Conservation (phyloP, 2,797 vertebrate species). For the Lacerta bilineata region DNA sequence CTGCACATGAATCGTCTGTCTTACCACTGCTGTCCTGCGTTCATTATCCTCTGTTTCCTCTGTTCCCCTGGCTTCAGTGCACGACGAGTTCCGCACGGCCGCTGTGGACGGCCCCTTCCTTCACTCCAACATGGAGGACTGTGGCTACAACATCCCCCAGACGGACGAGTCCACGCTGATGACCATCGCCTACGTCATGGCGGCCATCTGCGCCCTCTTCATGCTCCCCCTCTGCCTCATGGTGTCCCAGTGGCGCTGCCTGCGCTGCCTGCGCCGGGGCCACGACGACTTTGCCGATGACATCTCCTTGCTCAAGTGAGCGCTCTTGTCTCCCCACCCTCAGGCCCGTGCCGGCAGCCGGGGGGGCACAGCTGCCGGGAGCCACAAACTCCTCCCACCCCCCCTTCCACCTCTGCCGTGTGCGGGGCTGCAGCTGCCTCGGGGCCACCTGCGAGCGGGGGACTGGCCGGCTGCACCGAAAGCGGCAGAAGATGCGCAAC, state of each 20-base stretch:
- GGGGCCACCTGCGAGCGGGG: neutral
- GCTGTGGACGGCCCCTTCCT: constrained; percentile 93
- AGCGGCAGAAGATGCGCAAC: neutral
- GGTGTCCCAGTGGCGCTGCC: constrained; percentile 98
- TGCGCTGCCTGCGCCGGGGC: constrained; percentile 90
- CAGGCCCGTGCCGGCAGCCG: constrained; percentile 43
- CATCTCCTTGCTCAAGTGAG: constrained; percentile 97
- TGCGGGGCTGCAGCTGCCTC: neutral
- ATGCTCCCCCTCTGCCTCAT: constrained; percentile 99
- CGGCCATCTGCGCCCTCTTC: constrained; percentile 98
- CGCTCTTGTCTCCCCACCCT: neutral
- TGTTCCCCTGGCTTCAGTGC: constrained; percentile 79
- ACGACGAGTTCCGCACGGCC: constrained; percentile 92
- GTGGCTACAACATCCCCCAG: constrained; percentile 98
- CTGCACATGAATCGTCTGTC: too few relatives aligned
- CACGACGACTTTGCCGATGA: constrained; percentile 94
- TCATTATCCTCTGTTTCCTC: too few relatives aligned
- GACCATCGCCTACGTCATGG: constrained; percentile 99
- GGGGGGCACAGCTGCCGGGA: constrained; percentile 42
- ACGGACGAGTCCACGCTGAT: constrained; percentile 97
- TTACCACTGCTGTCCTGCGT: too few relatives aligned
- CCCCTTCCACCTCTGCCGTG: neutral
- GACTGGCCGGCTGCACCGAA: neutral
- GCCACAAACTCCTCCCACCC: fast-evolving
- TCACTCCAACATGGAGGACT: constrained; percentile 93